Conservation (phyloP, 2,888 invertebrate species). For the Seladonia tumulorum region DNA sequence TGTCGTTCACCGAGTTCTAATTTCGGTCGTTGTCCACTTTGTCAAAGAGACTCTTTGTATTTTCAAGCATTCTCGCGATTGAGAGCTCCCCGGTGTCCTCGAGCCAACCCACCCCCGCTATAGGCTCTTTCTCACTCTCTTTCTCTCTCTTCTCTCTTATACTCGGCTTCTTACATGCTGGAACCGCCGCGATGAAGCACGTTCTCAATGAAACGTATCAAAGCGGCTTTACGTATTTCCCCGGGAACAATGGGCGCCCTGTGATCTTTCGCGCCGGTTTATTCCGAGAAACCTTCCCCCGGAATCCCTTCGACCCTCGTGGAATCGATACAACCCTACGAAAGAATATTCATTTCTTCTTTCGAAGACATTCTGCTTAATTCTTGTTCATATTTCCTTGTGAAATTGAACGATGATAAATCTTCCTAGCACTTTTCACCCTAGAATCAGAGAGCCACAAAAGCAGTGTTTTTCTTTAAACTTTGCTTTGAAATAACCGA, state of each 20-base stretch:
- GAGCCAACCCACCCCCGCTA: background rate
- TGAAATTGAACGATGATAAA: no score
- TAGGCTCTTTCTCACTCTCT: background rate
- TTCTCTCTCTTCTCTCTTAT: background rate
- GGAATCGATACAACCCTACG: background rate
- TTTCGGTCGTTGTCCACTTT: constrained; percentile 40
- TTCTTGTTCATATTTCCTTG: background rate
- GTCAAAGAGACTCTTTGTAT: constrained; percentile 37
- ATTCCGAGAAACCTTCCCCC: background rate
- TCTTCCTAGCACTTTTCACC: no score
- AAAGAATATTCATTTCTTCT: background rate
- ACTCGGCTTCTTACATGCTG: constrained; percentile 18
- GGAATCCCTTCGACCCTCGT: background rate
- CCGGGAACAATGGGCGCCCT: background rate
- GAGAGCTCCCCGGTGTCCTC: constrained; percentile 18
- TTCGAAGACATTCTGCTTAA: no score
- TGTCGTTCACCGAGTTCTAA: constrained; percentile 55
- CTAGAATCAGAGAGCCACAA: no score
- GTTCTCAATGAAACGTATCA: constrained; percentile 42
- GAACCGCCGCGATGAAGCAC: constrained; percentile 32
- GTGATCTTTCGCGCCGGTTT: background rate
- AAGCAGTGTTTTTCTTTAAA: no score
- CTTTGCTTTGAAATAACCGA: no score
- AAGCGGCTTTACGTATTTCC: constrained; percentile 7
- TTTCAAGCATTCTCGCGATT: constrained; percentile 44